These are phyloP conservation scores for Dunckerocampus dactyliophorus DNA, from an alignment of 2,113 vertebrate species.

Conservation along the genomic window DNA sequence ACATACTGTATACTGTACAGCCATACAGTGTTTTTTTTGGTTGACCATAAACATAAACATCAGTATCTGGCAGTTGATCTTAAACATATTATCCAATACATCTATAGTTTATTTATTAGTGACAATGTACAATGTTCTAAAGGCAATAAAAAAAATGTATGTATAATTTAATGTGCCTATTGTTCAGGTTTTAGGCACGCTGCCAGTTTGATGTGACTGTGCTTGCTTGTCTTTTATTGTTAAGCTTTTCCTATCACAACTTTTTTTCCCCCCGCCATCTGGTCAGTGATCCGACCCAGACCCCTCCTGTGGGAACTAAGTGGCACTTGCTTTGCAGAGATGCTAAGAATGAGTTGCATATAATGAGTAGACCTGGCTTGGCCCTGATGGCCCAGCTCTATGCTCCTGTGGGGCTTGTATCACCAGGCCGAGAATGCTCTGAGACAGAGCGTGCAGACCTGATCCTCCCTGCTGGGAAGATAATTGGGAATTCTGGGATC, in stretches of 20 bases:
- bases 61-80: conserved; percentile 6
- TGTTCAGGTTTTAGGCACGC: conserved; percentile 6
- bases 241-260: conserved; percentile 63
- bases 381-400: conserved; percentile 67
- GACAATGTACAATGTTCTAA: too few relatives aligned
- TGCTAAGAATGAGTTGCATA: conserved; percentile 76
- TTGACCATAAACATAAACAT: not conserved
- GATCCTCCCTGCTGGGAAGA: conserved; percentile 70
- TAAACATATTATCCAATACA: too few relatives aligned
- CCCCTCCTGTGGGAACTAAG: conserved; percentile 72
- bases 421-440: conserved; percentile 60
- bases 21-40: not conserved
- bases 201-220: conserved; percentile 15
- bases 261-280: conserved; percentile 65
- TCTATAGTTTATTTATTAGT: too few relatives aligned
- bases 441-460: conserved; percentile 66
- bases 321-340: conserved; percentile 78
- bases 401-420: conserved; percentile 68
- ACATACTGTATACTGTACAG: not conserved
- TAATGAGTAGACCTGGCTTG: conserved; percentile 77
- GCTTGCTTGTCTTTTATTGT: conserved; percentile 52
- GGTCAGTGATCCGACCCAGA: conserved; percentile 63
- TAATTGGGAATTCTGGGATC: conserved; percentile 82
- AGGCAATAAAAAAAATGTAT: too few relatives aligned
- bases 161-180: not conserved